Conservation (phyloP, 2,797 vertebrate species). For the Poeciliopsis gracilis region DNA sequence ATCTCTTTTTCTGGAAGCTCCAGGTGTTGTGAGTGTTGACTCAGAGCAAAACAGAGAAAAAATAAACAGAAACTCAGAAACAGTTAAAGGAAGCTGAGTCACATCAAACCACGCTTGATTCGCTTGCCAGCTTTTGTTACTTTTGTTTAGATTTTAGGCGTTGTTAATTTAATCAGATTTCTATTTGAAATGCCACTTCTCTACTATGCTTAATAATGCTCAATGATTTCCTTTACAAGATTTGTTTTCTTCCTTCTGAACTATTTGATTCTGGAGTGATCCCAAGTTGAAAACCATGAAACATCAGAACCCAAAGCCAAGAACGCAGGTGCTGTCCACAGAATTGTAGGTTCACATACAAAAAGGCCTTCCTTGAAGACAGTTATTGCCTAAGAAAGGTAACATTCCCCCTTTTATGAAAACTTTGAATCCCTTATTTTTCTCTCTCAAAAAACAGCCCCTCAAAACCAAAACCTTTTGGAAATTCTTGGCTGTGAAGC, state of each 20-base stretch:
- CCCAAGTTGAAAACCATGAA: neutral
- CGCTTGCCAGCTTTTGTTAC: neutral
- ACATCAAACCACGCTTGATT: neutral
- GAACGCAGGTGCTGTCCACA: neutral
- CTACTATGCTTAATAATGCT: neutral
- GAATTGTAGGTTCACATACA: neutral
- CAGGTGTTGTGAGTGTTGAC: neutral
- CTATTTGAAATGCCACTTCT: neutral
- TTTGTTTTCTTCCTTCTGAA: neutral
- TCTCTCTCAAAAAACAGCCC: neutral
- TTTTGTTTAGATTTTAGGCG: neutral
- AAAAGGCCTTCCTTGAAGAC: neutral
- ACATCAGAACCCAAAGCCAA: neutral
- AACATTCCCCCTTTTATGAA: neutral
- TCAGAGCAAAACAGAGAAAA: neutral
- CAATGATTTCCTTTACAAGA: neutral
- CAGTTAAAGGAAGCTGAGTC: neutral
- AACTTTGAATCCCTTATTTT: neutral
- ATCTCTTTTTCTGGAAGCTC: neutral
- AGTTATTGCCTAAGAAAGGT: neutral
- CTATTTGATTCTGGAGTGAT: neutral
- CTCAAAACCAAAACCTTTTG: neutral
- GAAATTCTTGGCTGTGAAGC: neutral
- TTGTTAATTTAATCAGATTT: neutral
- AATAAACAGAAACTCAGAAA: neutral